Conservation (phyloP, 2,113 vertebrate genomes). For the Cyphomyrus plagiostoma region DNA sequence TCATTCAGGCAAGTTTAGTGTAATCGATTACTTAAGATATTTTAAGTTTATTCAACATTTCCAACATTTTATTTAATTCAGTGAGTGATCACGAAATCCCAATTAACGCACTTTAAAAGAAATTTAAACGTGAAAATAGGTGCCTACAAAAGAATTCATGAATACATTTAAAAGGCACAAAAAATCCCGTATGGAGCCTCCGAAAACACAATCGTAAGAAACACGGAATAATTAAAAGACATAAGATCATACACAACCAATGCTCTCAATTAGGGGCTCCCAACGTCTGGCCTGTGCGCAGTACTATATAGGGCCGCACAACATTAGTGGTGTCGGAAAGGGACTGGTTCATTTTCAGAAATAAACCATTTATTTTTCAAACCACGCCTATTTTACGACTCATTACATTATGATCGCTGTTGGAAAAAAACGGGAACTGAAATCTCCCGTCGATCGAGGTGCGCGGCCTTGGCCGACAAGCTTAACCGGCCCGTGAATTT, state of each 20-base stretch:
- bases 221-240: not conserved
- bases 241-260: not conserved
- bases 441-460: not conserved
- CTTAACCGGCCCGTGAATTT: not conserved
- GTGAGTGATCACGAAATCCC: not conserved
- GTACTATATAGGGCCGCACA: not conserved
- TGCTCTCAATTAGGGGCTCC: not conserved
- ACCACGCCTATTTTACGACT: not conserved
- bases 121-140: not conserved
- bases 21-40: not conserved
- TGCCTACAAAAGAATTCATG: not conserved
- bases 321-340: not conserved
- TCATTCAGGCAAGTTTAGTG: not conserved
- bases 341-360: not conserved
- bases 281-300: not conserved
- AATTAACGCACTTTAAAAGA: not conserved
- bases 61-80: not conserved
- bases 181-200: not conserved
- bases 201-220: not conserved
- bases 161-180: not conserved
- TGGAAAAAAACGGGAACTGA: not conserved
- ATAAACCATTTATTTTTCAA: not conserved
- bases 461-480: not conserved
- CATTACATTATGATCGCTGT: not conserved
- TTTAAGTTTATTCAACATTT: not conserved